Percentiles rank a stretch among this genome's conserved stretches.
Conservation (phyloP, 2,888 invertebrate genomes). For the Platerodrilus igneus region DNA sequence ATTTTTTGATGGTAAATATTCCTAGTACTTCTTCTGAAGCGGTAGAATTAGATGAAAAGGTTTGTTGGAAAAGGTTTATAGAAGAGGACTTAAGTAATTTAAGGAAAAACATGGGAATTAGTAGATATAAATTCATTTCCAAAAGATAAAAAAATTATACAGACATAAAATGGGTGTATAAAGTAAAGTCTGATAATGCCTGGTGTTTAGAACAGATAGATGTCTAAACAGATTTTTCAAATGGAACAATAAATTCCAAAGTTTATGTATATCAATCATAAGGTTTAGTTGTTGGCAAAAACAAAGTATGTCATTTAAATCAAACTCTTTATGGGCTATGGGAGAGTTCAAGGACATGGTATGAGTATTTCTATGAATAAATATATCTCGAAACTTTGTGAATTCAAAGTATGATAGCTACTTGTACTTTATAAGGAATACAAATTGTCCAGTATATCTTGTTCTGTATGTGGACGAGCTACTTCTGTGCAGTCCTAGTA, state of each 20-base stretch:
- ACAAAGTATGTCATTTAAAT: constrained; percentile 1
- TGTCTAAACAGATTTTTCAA: no score
- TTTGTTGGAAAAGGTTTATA: no score
- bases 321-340: constrained; percentile 3
- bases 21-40: no score
- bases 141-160: no score
- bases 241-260: no score
- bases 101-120: background rate
- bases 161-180: no score
- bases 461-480: background rate
- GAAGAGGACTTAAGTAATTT: no score
- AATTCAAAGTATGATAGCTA: constrained; percentile 1
- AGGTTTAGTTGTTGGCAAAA: background rate
- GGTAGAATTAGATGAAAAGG: no score
- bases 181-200: no score
- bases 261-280: background rate
- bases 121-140: background rate
- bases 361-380: constrained; percentile 4
- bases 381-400: background rate
- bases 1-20: no score
- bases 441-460: background rate
- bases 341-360: constrained; percentile 5
- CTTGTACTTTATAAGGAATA: background rate
- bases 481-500: constrained; percentile 1
- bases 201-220: background rate